These are phyloP conservation scores for Tiliacea citrago DNA, from an alignment of 2,888 invertebrate species.

Conservation along the genomic window DNA sequence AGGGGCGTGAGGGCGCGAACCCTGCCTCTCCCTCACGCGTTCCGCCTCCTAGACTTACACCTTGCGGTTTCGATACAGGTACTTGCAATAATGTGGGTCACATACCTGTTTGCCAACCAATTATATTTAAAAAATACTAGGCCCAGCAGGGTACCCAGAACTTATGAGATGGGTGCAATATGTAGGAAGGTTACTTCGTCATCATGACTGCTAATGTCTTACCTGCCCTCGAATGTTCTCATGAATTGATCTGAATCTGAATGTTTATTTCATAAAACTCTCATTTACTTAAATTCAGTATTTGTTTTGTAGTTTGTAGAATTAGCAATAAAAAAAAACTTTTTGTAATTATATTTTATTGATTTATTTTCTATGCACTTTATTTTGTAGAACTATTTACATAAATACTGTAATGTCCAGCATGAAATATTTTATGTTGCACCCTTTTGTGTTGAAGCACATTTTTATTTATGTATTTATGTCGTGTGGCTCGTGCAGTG, in stretches of 20 bases:
- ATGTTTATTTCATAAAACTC: too few relatives aligned
- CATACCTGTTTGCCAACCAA: too few relatives aligned
- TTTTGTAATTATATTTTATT: too few relatives aligned
- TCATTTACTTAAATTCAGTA: not conserved
- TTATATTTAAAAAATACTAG: too few relatives aligned
- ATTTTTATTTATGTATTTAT: conserved; percentile 63
- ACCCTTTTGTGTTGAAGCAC: conserved; percentile 32
- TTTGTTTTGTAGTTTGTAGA: not conserved
- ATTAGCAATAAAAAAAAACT: not conserved
- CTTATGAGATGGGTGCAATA: not conserved
- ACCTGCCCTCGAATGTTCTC: conserved; percentile 19
- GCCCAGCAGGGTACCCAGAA: not conserved
- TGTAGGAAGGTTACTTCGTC: not conserved
- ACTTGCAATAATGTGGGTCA: too few relatives aligned
- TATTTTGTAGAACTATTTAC: conserved; percentile 20
- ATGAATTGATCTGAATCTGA: too few relatives aligned
- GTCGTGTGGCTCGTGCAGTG: conserved; percentile 76
- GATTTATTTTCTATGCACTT: conserved; percentile 19
- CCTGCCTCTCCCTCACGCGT: too few relatives aligned
- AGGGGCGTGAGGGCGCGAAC: too few relatives aligned
- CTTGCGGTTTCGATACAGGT: too few relatives aligned
- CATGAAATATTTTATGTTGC: conserved; percentile 58
- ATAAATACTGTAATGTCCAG: conserved; percentile 4
- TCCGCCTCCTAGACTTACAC: too few relatives aligned
- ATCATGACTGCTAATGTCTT: not conserved